A percentile compares a stretch with the other conserved stretches of the same genome.
Evolutionary conservation across 2,888 invertebrate genomes (phyloP).

Genomic region (Smittia aterrima): DNA sequence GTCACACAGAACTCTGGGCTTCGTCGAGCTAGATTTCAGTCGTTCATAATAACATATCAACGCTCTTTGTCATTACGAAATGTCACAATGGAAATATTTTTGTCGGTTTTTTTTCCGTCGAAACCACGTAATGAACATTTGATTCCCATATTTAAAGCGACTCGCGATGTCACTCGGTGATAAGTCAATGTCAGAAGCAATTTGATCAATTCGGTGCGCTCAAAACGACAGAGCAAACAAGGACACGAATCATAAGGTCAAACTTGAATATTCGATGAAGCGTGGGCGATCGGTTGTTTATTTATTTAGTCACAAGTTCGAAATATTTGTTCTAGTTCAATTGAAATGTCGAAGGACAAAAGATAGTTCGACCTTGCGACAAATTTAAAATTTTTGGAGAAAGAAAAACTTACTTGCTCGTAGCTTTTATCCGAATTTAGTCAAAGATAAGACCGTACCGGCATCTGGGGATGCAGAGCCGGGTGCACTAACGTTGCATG

Average conservation of each 20-base stretch:
- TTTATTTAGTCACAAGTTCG: too few species aligned
- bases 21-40: neutral
- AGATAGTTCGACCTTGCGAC: too few species aligned
- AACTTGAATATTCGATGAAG: too few species aligned
- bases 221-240: neutral
- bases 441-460: constrained; percentile 96
- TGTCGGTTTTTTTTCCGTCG: neutral
- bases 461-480: constrained; percentile 96
- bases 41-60: constrained; percentile 40
- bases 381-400: neutral
- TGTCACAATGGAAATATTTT: constrained; percentile 9
- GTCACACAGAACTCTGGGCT: neutral
- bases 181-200: constrained; percentile 36
- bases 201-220: neutral
- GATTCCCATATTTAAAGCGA: constrained; percentile 30
- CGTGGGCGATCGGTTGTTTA: too few species aligned
- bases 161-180: constrained; percentile 34
- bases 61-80: constrained; percentile 27
- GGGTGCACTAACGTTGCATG: constrained; percentile 92
- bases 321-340: too few species aligned
- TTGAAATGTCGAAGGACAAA: too few species aligned
- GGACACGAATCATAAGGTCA: neutral
- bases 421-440: constrained; percentile 75
- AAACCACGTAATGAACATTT: constrained; percentile 29
- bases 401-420: constrained; percentile 29